Conservation (phyloP, 2,113 vertebrate species). For the Gymnorhina tibicen region DNA sequence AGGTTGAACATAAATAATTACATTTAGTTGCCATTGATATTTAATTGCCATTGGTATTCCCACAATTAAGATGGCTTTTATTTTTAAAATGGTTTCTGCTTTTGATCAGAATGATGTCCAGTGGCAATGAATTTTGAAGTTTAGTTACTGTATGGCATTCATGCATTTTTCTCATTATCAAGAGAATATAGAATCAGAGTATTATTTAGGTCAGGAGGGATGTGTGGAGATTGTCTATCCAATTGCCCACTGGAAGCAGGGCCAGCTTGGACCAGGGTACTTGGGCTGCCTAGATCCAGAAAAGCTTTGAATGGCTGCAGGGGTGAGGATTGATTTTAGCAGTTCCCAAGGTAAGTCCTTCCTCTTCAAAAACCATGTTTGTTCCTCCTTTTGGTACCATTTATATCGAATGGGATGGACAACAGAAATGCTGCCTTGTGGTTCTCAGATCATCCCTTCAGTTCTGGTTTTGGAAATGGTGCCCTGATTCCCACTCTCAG, state of each 20-base stretch:
- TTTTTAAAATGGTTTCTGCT: neutral
- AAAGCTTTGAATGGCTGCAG: neutral
- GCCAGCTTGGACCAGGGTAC: neutral
- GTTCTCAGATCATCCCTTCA: neutral
- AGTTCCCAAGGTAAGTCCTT: neutral
- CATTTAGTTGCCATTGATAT: neutral
- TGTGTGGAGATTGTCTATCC: neutral
- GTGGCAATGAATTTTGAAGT: neutral
- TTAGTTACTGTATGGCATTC: neutral
- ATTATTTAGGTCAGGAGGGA: neutral
- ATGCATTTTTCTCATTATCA: neutral
- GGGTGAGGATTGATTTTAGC: neutral
- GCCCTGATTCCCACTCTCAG: neutral
- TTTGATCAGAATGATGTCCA: neutral
- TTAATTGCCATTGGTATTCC: neutral
- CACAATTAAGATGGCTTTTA: neutral
- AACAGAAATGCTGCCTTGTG: neutral
- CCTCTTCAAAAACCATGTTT: neutral
- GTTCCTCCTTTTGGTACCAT: neutral
- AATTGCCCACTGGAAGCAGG: neutral
- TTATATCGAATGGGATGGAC: accelerated
- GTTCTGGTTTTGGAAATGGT: neutral
- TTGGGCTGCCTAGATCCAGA: neutral
- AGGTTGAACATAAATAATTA: neutral
- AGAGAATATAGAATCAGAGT: neutral